Evolutionary conservation across 2,888 invertebrate genomes (phyloP), one percentile per base, ranked within the genome.

Genomic region (Eumerus sabulonum): DNA sequence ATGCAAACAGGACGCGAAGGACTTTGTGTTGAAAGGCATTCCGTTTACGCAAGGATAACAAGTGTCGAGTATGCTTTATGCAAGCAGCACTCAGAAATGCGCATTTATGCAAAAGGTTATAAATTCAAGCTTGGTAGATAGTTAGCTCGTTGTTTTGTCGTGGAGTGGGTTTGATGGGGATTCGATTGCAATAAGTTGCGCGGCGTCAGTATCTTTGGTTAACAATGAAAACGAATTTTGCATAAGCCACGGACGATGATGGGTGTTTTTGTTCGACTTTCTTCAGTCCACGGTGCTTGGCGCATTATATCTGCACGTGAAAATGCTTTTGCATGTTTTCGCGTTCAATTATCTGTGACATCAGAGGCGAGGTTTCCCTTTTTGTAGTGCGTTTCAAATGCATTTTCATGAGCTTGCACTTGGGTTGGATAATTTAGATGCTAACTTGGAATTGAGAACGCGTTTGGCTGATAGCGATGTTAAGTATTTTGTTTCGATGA

Each of bases 31-130:
- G 17, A 64, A 56, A 60, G 54, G 59, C 48, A 50, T 71, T 66
- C 54, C 47, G 35, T 59, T 64, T 64, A 27, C 47, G 14, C 16
- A 17, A 51, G 57, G 79, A 79, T 79, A 79, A 74, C 74, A 60
- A 74, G 79, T 64, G 54, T 79, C 79, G 79, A 68, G 68, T 50
- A 72, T 66, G 66, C 66, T 66, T 72, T 72, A 70, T 77, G 64
- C 79, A 60, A 70, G 67, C 50, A 60, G 62, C 64, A 74, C 79
- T 79, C 74, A 64, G 42, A 40, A 64, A 74, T 74, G 79, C 79
- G 60, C 79, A 79, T 79, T 79, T 64, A 70, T 74, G 56, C 60
- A 64, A 38, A 50, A 42, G 40, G 51, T 64, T 44, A 79, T 79
- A 79, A 79, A 74, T 79, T 79, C 53, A 63, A 70, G 56, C 79